Percentiles rank a stretch among this genome's conserved stretches.
Evolutionary conservation across 2,888 invertebrate genomes (phyloP).

Genomic region (Xestobium rufovillosum): DNA sequence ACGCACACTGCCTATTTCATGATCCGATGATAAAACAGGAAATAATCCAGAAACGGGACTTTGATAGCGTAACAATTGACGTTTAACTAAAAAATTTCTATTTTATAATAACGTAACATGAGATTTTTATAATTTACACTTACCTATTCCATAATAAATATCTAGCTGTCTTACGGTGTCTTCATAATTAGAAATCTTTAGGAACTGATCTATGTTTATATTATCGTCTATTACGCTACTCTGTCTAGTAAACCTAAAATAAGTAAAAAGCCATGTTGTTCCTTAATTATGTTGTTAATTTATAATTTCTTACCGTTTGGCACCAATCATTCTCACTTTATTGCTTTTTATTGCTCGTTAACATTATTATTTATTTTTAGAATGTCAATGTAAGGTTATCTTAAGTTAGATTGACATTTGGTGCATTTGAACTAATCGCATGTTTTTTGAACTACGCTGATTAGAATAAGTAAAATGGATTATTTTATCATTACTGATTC

Average conservation of each 20-base stretch:
- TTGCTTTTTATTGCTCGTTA: too few species aligned
- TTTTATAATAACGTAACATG: slow-evolving; percentile 8
- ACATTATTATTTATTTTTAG: too few species aligned
- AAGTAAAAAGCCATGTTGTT: neutral
- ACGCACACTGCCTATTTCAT: slow-evolving; percentile 76
- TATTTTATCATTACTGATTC: too few species aligned
- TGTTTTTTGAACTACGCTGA: too few species aligned
- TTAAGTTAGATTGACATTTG: too few species aligned
- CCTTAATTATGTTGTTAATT: slow-evolving; percentile 3
- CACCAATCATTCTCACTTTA: slow-evolving; percentile 9
- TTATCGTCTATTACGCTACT: slow-evolving; percentile 49
- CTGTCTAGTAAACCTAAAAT: slow-evolving; percentile 25
- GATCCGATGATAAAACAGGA: slow-evolving; percentile 76
- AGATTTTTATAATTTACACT: slow-evolving; percentile 24
- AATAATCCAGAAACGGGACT: slow-evolving; percentile 91
- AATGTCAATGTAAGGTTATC: too few species aligned
- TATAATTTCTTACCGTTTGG: slow-evolving; percentile 4
- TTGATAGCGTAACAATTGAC: slow-evolving; percentile 84
- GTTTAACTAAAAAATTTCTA: slow-evolving; percentile 60
- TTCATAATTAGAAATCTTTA: slow-evolving; percentile 80
- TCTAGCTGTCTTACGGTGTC: slow-evolving; percentile 85
- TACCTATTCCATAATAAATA: slow-evolving; percentile 90
- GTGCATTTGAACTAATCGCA: too few species aligned
- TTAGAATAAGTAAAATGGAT: too few species aligned
- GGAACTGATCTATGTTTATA: slow-evolving; percentile 67